Percentiles rank a stretch among this genome's conserved stretches.
Conservation (phyloP, 2,888 invertebrate species). For the Gymnosoma rotundatum region DNA sequence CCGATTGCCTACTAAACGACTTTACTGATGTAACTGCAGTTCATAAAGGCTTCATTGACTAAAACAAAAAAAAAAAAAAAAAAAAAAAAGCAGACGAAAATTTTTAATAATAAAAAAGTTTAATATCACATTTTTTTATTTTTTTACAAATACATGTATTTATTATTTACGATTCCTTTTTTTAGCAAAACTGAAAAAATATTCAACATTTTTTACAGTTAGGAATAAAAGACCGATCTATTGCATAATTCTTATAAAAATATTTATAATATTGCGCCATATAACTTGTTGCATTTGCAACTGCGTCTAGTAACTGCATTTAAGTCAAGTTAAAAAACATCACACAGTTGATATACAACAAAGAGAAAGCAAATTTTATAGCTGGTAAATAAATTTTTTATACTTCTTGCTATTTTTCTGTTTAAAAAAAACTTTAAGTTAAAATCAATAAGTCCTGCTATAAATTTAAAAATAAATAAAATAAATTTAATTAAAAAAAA, state of each 20-base stretch:
- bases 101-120: slow-evolving; percentile 16
- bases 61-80: neutral
- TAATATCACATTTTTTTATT: slow-evolving; percentile 23
- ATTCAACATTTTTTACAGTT: slow-evolving; percentile 15
- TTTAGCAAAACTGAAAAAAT: slow-evolving; percentile 21
- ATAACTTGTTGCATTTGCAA: slow-evolving; percentile 67
- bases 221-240: slow-evolving; percentile 35
- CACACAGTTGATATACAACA: slow-evolving; percentile 3
- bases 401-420: neutral
- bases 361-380: slow-evolving; percentile 35
- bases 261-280: slow-evolving; percentile 16
- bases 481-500: slow-evolving; percentile 28
- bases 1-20: slow-evolving; percentile 70
- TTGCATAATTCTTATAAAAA: slow-evolving; percentile 57
- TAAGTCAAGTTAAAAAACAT: slow-evolving; percentile 26
- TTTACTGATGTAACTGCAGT: slow-evolving; percentile 54
- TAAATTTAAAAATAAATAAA: slow-evolving; percentile 32
- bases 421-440: slow-evolving; percentile 70
- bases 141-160: slow-evolving; percentile 23
- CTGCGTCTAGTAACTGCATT: slow-evolving; percentile 33
- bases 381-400: neutral
- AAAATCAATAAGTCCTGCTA: slow-evolving; percentile 78
- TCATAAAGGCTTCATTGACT: slow-evolving; percentile 23
- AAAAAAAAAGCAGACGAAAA: slow-evolving; percentile 9
- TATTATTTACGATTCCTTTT: slow-evolving; percentile 48